Evolutionary conservation across 2,113 vertebrate species (phyloP).

Genomic region (Microcebus ravelobensis): DNA sequence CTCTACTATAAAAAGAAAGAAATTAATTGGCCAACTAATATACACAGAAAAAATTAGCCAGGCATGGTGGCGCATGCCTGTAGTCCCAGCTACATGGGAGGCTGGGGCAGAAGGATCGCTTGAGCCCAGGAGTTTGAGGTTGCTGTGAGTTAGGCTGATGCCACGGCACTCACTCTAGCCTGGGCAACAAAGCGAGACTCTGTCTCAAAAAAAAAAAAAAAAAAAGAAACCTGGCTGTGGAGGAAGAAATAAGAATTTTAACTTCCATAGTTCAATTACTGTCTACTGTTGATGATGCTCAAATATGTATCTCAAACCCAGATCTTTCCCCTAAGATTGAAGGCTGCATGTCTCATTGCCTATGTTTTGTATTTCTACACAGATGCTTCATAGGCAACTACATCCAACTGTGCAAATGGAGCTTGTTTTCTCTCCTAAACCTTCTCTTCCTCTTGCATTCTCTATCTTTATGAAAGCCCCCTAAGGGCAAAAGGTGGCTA

Average conservation of each 20-base stretch:
- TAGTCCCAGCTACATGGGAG: too few relatives aligned
- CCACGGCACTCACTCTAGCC: too few relatives aligned
- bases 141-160: too few relatives aligned
- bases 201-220: too few relatives aligned
- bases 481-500: background rate
- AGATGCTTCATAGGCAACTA: background rate
- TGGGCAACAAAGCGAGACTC: too few relatives aligned
- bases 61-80: too few relatives aligned
- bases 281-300: background rate
- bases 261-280: conserved; percentile 21
- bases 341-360: background rate
- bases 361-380: background rate
- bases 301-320: background rate
- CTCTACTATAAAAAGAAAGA: too few relatives aligned
- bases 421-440: background rate
- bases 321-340: background rate
- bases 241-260: conserved; percentile 23
- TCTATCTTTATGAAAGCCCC: background rate
- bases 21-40: too few relatives aligned
- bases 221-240: background rate
- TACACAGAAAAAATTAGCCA: too few relatives aligned
- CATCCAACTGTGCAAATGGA: background rate
- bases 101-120: too few relatives aligned
- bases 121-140: too few relatives aligned
- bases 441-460: background rate